Evolutionary conservation across 2,113 vertebrate genomes (phyloP).

Genomic region (Falcunculus frontatus): DNA sequence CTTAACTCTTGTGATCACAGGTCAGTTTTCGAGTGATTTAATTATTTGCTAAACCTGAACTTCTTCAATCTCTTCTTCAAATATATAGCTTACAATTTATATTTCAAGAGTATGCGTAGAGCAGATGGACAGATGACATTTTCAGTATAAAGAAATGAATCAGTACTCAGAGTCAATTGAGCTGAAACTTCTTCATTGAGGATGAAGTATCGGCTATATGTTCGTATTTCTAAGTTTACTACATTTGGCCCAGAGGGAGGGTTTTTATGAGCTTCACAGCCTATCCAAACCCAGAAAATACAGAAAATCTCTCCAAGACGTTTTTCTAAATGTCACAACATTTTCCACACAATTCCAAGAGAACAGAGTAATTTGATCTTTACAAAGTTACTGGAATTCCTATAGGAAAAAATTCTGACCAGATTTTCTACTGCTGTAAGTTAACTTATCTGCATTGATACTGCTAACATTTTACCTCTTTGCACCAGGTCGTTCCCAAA

Average conservation of each 20-base stretch:
- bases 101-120: background rate
- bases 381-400: background rate
- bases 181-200: background rate
- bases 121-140: background rate
- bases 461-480: background rate
- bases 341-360: background rate
- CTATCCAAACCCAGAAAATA: conserved; percentile 16
- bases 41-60: background rate
- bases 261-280: background rate
- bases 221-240: conserved; percentile 7
- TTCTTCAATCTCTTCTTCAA: background rate
- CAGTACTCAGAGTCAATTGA: background rate
- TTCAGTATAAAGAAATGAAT: background rate
- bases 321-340: background rate
- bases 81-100: background rate
- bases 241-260: background rate
- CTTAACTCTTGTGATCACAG: background rate
- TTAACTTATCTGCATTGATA: background rate
- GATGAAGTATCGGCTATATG: background rate
- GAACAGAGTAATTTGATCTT: background rate
- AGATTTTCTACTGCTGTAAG: background rate
- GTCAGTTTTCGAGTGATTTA: background rate
- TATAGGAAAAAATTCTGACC: background rate
- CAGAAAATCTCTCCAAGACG: background rate
- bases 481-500: background rate